phyloP scores from a whole-genome alignment of 1,140 invertebrate species.

The Coenobita brevimanus region DNA sequence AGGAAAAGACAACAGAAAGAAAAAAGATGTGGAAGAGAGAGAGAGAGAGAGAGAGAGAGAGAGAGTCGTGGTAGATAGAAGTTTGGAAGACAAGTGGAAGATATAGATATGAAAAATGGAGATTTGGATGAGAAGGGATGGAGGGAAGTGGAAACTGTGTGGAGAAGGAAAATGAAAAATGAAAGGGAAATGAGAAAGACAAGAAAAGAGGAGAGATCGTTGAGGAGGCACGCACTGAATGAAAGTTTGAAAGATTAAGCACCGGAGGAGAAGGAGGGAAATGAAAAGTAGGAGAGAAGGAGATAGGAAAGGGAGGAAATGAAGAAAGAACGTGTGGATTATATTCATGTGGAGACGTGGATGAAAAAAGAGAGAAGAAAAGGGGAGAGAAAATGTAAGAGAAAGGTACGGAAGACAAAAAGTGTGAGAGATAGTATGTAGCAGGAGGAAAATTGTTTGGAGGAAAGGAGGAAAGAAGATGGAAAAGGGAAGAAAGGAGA shows the following conservation, averaged over 20 bases:
- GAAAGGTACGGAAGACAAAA: neutral
- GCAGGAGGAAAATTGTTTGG: neutral
- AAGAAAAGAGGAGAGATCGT: neutral
- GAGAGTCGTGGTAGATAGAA: neutral
- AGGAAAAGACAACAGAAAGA: neutral
- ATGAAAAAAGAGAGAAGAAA: neutral
- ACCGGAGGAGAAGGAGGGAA: neutral
- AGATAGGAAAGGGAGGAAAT: neutral
- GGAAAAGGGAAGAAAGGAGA: too few species aligned
- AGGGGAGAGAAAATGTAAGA: neutral
- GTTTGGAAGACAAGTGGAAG: too few species aligned
- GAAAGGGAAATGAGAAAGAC: neutral
- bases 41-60: slow-evolving; percentile 1
- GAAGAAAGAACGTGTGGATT: neutral
- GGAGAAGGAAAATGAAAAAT: neutral
- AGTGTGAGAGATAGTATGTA: neutral
- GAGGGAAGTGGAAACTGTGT: too few species aligned
- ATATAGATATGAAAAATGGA: too few species aligned
- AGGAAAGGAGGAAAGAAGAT: neutral
- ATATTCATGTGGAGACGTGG: neutral
- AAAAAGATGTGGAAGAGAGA: neutral
- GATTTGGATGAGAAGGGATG: too few species aligned
- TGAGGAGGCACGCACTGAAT: neutral
- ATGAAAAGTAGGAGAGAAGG: neutral
- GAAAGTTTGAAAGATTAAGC: neutral